Evolutionary conservation across 2,113 vertebrate species (phyloP).

Genomic region (Percina caprodes): DNA sequence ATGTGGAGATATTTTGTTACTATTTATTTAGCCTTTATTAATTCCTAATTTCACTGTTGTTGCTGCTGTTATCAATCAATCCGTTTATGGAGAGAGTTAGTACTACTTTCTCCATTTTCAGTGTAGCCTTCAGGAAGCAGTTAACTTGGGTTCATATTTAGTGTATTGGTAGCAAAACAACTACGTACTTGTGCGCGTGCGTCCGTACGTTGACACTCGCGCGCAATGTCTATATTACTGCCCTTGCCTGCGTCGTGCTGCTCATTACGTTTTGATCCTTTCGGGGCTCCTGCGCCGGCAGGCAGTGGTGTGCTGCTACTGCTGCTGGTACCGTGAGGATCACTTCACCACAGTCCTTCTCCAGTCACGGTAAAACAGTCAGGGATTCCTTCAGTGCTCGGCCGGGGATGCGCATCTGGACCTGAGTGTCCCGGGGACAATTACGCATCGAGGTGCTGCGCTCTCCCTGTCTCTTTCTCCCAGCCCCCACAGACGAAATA

Average conservation of each 20-base stretch:
- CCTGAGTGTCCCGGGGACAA: slow-evolving; percentile 56
- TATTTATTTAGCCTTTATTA: neutral
- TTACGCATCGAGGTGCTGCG: slow-evolving; percentile 59
- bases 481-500: slow-evolving; percentile 47
- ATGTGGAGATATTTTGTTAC: neutral
- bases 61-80: neutral
- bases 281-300: slow-evolving; percentile 39
- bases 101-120: too few relatives aligned
- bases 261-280: slow-evolving; percentile 59
- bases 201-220: slow-evolving; percentile 27
- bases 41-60: neutral
- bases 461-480: slow-evolving; percentile 12
- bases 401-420: slow-evolving; percentile 71
- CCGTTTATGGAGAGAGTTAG: too few relatives aligned
- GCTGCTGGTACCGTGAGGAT: slow-evolving; percentile 10
- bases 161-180: neutral
- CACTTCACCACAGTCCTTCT: slow-evolving; percentile 10
- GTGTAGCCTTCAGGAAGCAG: too few relatives aligned
- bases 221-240: slow-evolving; percentile 25
- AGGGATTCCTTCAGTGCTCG: slow-evolving; percentile 66
- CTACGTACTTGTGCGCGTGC: slow-evolving; percentile 1
- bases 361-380: slow-evolving; percentile 32
- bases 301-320: slow-evolving; percentile 24
- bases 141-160: neutral
- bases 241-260: slow-evolving; percentile 56